A percentile compares a stretch with the other conserved stretches of the same genome.
Conservation (phyloP, 2,797 vertebrate genomes). For the Microtus agrestis region DNA sequence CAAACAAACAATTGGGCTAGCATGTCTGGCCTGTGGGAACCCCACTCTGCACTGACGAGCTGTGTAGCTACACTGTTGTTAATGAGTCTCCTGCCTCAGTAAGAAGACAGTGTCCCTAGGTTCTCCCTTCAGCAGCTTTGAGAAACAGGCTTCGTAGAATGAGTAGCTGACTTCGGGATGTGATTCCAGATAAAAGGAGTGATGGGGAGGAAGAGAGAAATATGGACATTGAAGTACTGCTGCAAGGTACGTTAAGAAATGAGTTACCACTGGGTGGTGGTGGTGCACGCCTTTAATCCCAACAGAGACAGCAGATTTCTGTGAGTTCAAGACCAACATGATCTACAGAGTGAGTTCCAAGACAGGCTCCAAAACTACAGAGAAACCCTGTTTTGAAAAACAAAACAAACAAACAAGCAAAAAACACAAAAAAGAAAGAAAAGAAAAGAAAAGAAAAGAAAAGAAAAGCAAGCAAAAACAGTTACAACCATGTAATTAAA, state of each 20-base stretch:
- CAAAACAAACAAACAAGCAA: too few relatives aligned
- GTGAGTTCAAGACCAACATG: too few relatives aligned
- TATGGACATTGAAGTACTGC: accelerated
- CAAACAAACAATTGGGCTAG: background rate
- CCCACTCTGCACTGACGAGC: conserved; percentile 34
- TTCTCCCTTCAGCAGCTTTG: background rate
- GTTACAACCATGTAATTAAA: too few relatives aligned
- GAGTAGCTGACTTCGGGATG: background rate
- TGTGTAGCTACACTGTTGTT: background rate
- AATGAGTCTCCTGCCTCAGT: background rate
- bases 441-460: too few relatives aligned
- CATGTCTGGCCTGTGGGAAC: background rate
- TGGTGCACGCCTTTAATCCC: too few relatives aligned
- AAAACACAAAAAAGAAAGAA: too few relatives aligned
- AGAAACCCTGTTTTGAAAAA: too few relatives aligned
- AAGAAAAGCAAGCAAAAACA: too few relatives aligned
- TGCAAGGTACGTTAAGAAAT: background rate
- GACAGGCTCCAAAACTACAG: too few relatives aligned
- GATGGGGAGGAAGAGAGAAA: background rate
- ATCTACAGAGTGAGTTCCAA: too few relatives aligned
- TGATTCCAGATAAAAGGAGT: background rate
- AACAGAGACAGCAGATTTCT: too few relatives aligned
- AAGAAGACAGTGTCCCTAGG: background rate
- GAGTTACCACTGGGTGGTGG: background rate
- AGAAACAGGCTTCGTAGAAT: background rate